Evolutionary conservation across 64 coral and sea anemone genomes (phyloP).

Genomic region (Orbicella faveolata): DNA sequence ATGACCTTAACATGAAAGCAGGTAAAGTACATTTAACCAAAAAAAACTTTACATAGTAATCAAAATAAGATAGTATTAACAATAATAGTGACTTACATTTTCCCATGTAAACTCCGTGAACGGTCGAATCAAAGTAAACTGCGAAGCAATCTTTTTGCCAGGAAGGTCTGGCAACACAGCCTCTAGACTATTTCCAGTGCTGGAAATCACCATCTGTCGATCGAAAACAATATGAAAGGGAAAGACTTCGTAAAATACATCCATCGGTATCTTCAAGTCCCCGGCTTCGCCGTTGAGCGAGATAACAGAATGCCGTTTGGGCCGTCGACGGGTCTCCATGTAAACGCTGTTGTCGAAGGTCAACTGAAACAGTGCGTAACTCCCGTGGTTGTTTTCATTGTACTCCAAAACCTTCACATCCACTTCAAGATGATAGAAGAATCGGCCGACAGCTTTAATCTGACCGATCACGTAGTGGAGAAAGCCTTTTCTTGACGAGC

Average conservation of each 20-base stretch:
- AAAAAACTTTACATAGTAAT: no score
- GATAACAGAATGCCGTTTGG: slow-evolving; percentile 79
- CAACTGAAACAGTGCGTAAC: slow-evolving; percentile 61
- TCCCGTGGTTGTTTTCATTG: slow-evolving; percentile 52
- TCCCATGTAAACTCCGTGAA: slow-evolving; percentile 87
- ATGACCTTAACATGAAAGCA: no score
- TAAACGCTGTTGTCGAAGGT: slow-evolving; percentile 79
- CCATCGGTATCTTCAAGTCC: slow-evolving; percentile 82
- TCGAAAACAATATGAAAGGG: slow-evolving; percentile 94
- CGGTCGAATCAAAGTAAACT: slow-evolving; percentile 73
- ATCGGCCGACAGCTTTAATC: slow-evolving; percentile 78
- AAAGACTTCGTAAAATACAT: slow-evolving; percentile 91
- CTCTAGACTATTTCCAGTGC: slow-evolving; percentile 70
- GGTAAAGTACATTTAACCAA: no score
- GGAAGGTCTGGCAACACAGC: slow-evolving; percentile 59
- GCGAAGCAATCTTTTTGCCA: slow-evolving; percentile 57
- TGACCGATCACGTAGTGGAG: slow-evolving; percentile 78
- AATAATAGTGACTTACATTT: slow-evolving; percentile 67
- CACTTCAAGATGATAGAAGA: slow-evolving; percentile 78
- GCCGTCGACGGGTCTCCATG: slow-evolving; percentile 59
- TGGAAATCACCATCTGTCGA: slow-evolving; percentile 72
- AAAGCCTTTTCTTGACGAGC: slow-evolving; percentile 81
- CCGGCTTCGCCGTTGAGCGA: slow-evolving; percentile 72
- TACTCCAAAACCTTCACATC: slow-evolving; percentile 69
- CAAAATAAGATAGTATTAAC: no score